Conservation (phyloP, 2,888 invertebrate genomes). For the Vanessa cardui region DNA sequence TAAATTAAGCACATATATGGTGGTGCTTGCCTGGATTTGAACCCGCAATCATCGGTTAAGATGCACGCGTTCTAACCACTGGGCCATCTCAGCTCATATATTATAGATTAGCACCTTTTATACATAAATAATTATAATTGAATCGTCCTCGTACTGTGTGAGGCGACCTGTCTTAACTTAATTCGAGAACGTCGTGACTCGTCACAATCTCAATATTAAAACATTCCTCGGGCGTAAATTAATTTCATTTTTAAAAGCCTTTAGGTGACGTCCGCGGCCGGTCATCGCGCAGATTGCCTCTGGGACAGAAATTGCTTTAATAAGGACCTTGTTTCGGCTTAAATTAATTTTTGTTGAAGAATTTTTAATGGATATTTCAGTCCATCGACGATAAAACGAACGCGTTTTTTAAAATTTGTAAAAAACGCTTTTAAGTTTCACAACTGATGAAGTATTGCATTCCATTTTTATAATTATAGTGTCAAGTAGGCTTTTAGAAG, state of each 20-base stretch:
- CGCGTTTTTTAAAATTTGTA: background rate
- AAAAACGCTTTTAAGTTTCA: no score
- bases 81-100: no score
- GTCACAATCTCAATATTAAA: constrained; percentile 51
- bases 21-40: no score
- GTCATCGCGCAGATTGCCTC: constrained; percentile 29
- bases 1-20: no score
- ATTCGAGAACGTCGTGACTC: constrained; percentile 46
- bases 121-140: no score
- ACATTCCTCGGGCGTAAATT: constrained; percentile 49
- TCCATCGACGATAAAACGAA: background rate
- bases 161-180: constrained; percentile 9
- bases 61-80: no score
- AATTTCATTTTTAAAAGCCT: constrained; percentile 54
- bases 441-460: no score
- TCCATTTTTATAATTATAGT: no score
- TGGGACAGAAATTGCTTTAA: constrained; percentile 26
- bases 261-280: constrained; percentile 21
- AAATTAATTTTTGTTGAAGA: constrained; percentile 21
- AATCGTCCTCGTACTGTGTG: constrained; percentile 6
- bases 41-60: no score
- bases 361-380: constrained; percentile 9
- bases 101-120: no score
- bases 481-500: no score
- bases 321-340: constrained; percentile 7